Evolutionary conservation across 2,888 invertebrate genomes (phyloP), one percentile per base, ranked within the genome.

Genomic region (Hypsopygia costalis): DNA sequence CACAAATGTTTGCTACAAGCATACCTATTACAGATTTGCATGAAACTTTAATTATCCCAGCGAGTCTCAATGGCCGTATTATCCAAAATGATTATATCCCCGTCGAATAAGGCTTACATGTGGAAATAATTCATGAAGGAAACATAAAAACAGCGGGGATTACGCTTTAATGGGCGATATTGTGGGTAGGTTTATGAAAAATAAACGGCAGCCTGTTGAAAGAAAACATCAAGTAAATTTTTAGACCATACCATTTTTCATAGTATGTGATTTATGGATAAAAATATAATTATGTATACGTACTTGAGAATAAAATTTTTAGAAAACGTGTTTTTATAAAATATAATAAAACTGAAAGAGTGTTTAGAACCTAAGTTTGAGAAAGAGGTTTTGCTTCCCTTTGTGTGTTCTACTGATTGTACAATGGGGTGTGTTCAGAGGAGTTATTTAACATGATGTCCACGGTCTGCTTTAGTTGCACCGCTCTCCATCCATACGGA

Each of bases 21-120:
- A 29, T 29, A 16, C 4, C 16, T n/a, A 28, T 36, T 27, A 22
- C 58, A 47, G 44, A 58, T 55, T 57, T 53, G 44, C 57, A 39
- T 57, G 51, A 16, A 32, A 32, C 12, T 16, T 16, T 16, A 32
- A 32, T 32, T 32, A 32, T 16, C 20, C 20, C 8, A 4, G 12
- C 20, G 20, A n/a, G 12, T 16, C 32, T 16, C 7, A n/a, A 32
- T n/a, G 16, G 32, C 12, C 16, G 5, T 16, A 32, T 32, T 32
- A 32, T 0, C 16, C 9, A 32, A 32, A 3, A 44, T 47, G 48
- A 47, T 32, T 9, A 32, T 32, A 32, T 32, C 32, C n/a, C 25
- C 25, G 25, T 20, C 7, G 20, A 32, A 32, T 32, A 8, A 12
- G 12, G 31, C 11, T 12, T 12, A 32, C 32, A 20, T 6, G 9